Evolutionary conservation across 1,140 invertebrate genomes (phyloP), one percentile per base, ranked within the genome.

Genomic region (Cherax quadricarinatus): DNA sequence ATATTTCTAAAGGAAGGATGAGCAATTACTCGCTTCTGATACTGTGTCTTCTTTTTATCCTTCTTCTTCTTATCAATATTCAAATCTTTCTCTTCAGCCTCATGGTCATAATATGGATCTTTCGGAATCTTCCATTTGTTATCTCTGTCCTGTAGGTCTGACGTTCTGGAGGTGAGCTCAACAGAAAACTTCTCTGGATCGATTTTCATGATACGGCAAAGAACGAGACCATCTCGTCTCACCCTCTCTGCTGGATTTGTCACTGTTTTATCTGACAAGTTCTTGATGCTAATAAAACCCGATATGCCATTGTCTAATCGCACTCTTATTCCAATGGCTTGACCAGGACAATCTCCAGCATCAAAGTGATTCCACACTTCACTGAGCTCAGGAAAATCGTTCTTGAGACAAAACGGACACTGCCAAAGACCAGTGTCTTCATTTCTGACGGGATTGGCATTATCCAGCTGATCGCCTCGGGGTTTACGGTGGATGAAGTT

Each of bases 351-450:
- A 41, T 97, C 97, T 60, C 97, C 98, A 73, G 98, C 97, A 95
- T 99, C 99, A 96, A 99, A 99, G 95, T 99, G 99, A 96, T 98
- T 98, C 99, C 99, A 99, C 6, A 99, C 96, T 95, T 99, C 98
- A 66, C 98, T 98, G 1, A 99, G 95, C 94, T 99, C 98, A 0
- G 98, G 97, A 94, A 99, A 99, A 95, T 99, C 98, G 95, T 98
- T 98, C 94, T 98, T 99, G 92, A 98, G 95, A 96, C 99, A 99
- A 95, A 99, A 99, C 0, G 98, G 98, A 96, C 99, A 99, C 94
- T 98, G 98, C 98, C 98, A 99, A 9, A 99, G 95, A 6, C 98
- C 98, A 60, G 98, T 98, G 94, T 99, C 98, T 91, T 93, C 94
- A 94, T 99, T 98, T 93, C 98, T 96, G 24, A 99, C 97, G 1